Percentiles rank a stretch among this genome's conserved stretches.
These are phyloP conservation scores for Pteria penguin DNA, from an alignment of 2,888 invertebrate species.

Conservation along the genomic window DNA sequence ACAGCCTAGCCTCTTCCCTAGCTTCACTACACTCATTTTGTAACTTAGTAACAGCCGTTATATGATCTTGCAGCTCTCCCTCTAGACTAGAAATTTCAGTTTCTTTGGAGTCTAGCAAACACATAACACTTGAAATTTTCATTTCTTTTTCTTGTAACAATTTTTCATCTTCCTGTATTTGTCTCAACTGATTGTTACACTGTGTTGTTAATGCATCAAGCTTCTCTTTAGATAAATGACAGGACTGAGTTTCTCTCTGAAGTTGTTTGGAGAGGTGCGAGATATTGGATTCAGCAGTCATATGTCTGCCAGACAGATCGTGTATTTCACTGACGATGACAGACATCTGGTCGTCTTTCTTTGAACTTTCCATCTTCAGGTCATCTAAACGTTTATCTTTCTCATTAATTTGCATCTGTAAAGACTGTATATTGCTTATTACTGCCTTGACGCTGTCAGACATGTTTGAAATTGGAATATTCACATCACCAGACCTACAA, in stretches of 20 bases:
- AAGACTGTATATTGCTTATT: background rate
- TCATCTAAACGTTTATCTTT: background rate
- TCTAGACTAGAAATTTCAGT: background rate
- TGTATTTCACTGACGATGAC: background rate
- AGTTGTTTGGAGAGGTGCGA: slow-evolving; percentile 21
- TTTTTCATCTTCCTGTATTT: background rate
- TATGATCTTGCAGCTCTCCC: background rate
- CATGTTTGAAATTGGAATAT: background rate
- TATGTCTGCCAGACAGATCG: background rate
- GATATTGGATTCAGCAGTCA: background rate
- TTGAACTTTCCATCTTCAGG: background rate
- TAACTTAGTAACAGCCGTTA: background rate
- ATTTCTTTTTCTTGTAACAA: background rate
- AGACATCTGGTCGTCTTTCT: background rate
- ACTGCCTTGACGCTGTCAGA: background rate
- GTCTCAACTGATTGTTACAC: background rate
- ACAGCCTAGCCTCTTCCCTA: background rate
- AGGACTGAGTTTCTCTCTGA: background rate
- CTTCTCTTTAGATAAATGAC: background rate
- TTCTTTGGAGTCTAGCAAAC: too few relatives aligned
- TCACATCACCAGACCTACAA: background rate
- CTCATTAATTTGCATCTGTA: background rate
- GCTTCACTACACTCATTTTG: background rate
- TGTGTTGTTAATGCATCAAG: background rate
- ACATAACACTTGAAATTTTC: too few relatives aligned